phyloP scores from a whole-genome alignment of 2,113 vertebrate genomes.

The Pseudopodoces humilis region DNA sequence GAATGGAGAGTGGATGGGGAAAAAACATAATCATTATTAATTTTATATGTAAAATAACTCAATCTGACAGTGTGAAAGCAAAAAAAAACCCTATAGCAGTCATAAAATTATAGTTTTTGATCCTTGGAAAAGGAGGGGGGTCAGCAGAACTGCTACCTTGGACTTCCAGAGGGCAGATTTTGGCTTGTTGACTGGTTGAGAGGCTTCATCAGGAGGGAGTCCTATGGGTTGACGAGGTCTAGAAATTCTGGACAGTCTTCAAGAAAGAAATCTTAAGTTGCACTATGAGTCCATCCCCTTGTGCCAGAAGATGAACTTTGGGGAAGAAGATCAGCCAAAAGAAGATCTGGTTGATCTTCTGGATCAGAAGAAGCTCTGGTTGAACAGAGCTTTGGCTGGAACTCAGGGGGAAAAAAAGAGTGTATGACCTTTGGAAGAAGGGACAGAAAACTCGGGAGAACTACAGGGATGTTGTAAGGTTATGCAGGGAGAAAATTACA shows the following conservation, averaged over 20 bases:
- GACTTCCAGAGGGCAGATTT: neutral
- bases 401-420: neutral
- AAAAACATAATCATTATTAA: neutral
- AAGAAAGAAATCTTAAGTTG: neutral
- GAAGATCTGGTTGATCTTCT: neutral
- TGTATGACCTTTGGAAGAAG: neutral
- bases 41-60: neutral
- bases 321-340: neutral
- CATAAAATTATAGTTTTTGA: neutral
- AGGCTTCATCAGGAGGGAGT: neutral
- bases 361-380: neutral
- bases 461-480: neutral
- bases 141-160: neutral
- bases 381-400: neutral
- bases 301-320: neutral
- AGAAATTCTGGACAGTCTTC: neutral
- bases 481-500: neutral
- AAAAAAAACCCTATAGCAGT: neutral
- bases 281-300: neutral
- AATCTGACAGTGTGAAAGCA: neutral
- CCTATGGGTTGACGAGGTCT: neutral
- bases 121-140: rapidly evolving
- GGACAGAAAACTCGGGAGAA: neutral
- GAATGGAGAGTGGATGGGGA: neutral
- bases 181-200: neutral